Conservation (phyloP, 2,113 vertebrate genomes). For the Takifugu flavidus region DNA sequence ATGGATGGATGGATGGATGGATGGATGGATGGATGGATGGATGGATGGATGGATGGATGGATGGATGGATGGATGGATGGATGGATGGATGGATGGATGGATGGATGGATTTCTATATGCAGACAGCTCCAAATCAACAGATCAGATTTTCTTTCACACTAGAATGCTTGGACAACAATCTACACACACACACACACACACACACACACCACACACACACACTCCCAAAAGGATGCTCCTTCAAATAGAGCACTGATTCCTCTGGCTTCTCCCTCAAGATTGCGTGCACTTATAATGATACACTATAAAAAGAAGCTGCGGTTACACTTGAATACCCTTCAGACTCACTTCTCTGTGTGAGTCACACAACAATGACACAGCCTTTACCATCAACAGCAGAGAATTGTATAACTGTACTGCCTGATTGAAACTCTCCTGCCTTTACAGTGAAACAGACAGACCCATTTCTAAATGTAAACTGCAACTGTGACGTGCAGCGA, state of each 20-base stretch:
- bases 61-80: too few species aligned
- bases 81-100: too few species aligned
- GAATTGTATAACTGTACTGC: not conserved
- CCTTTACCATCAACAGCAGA: constrained; percentile 8
- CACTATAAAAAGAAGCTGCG: constrained; percentile 76
- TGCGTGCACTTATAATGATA: constrained; percentile 58
- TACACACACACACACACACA: not conserved
- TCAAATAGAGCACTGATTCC: constrained; percentile 72
- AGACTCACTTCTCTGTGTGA: constrained; percentile 33
- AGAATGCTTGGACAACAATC: not conserved
- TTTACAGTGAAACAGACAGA: not conserved
- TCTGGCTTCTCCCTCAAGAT: constrained; percentile 63
- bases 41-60: too few species aligned
- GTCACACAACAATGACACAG: constrained; percentile 54
- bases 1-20: too few species aligned
- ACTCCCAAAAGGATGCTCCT: constrained; percentile 57
- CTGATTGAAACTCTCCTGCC: not conserved
- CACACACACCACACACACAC: constrained; percentile 11
- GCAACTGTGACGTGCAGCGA: too few species aligned
- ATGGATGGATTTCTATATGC: not conserved
- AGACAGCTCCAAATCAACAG: not conserved
- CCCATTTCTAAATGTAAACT: too few species aligned
- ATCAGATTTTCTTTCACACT: not conserved
- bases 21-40: too few species aligned
- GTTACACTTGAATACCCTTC: constrained; percentile 57